Base-by-base conservation (phyloP, 2,113 vertebrate species). In the Nesoenas mayeri region DNA sequence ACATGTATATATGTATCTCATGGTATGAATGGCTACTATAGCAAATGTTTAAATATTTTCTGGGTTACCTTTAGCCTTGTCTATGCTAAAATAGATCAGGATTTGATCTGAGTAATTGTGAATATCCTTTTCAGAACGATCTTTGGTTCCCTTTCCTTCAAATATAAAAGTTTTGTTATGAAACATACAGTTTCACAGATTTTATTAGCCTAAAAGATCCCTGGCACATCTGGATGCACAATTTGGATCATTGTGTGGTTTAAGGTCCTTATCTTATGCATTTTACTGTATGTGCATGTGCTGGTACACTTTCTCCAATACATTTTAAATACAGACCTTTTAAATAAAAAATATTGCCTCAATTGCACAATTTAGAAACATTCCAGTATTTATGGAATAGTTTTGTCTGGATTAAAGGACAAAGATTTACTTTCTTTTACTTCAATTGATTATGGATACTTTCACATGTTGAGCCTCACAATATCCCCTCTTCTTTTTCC, bases 31-130 rank as follows among this genome's bases (percentile, higher is more conserved):
- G 71, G 73, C 44, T 73, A 83, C n/a, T 50, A 17, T 5, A 85
- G 53, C 38, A 96, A 85, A 79, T 28, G 70, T 87, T 91, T 82
- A 61, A 92, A 92, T 81, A 75, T 89, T 91, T 88, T 56, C 79
- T 79, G 60, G 17, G 31, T 60, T 60, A 50, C 32, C 6, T 73
- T 79, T 79, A 93, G 36, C 12, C 26, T 40, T 70, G 21, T 71
- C 61, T 60, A 71, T 24, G 57, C 66, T 96, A 77, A 89, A 74
- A 85, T 24, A 92, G 78, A 88, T 78, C 60, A 65, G 19, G 14
- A 72, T 89, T 95, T 80, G 25, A 88, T 38, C 60, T 56, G 21
- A 84, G 44, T 16, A 64, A 47, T 88, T 88, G 74, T 9, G 32
- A 71, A 26, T 79, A 15, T 66, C 32, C 44, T 70, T 85, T 94